Evolutionary conservation across 2,113 vertebrate species (phyloP).

Genomic region (Salvelinus fontinalis): DNA sequence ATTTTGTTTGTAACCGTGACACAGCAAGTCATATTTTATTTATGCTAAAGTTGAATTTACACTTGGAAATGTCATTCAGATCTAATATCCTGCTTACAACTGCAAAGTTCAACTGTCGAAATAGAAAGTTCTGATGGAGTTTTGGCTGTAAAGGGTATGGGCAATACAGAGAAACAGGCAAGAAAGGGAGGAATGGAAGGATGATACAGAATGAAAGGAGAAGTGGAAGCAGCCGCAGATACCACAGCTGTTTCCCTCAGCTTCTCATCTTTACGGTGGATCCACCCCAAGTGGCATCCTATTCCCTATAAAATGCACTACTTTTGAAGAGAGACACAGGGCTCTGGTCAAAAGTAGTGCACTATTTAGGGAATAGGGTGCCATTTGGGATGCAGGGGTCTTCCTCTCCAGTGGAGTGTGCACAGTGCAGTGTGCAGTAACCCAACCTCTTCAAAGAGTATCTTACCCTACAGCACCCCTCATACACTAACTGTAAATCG

Average conservation of each 20-base stretch:
- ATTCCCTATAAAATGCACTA: too few species aligned
- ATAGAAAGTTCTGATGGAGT: neutral
- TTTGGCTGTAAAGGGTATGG: neutral
- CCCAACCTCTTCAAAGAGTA: neutral
- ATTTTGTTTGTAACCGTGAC: neutral
- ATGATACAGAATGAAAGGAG: neutral
- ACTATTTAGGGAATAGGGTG: too few species aligned
- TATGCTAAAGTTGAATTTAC: constrained; percentile 10
- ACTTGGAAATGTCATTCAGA: constrained; percentile 18
- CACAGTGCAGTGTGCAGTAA: neutral
- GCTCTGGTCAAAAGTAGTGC: too few species aligned
- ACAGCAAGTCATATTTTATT: constrained; percentile 15
- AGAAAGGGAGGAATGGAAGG: neutral
- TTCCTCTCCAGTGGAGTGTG: neutral
- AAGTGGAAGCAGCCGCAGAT: neutral
- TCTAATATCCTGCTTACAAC: constrained; percentile 17
- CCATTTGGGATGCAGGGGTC: too few species aligned
- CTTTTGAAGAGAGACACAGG: too few species aligned
- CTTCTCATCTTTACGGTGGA: neutral
- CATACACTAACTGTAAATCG: too few species aligned
- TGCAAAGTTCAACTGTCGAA: neutral
- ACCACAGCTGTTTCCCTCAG: neutral
- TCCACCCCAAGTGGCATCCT: neutral
- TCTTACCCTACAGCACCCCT: too few species aligned
- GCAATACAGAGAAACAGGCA: neutral